These are phyloP conservation scores for Dipus sagitta DNA, from an alignment of 2,797 vertebrate species.

Conservation along the genomic window DNA sequence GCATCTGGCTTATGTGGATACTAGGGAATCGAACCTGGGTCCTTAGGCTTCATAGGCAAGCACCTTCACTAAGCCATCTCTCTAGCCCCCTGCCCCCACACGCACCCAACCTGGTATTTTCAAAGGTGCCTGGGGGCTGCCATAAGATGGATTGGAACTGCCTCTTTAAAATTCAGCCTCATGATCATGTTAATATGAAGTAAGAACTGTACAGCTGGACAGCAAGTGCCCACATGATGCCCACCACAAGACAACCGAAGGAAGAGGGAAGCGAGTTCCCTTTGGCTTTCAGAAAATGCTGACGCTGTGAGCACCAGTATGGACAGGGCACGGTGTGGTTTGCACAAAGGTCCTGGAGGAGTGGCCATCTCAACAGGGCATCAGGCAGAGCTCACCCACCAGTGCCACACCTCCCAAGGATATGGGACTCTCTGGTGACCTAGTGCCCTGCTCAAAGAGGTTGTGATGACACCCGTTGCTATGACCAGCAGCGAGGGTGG, in stretches of 20 bases:
- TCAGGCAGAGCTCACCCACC: neutral
- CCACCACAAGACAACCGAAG: neutral
- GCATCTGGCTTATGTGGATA: no score
- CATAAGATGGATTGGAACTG: neutral
- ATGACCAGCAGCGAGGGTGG: accelerated
- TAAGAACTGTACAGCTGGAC: neutral
- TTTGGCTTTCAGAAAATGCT: neutral
- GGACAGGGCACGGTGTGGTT: accelerated
- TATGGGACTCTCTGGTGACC: accelerated
- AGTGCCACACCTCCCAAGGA: accelerated
- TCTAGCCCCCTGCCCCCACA: no score
- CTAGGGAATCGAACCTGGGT: no score
- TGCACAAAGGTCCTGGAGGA: accelerated
- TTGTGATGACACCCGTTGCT: accelerated
- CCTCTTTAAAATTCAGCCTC: neutral
- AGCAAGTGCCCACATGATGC: neutral
- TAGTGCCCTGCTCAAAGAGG: neutral
- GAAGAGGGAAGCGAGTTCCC: neutral
- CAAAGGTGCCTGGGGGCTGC: neutral
- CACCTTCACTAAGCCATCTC: no score
- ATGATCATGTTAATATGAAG: neutral
- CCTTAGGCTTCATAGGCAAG: no score
- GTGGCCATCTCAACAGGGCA: accelerated
- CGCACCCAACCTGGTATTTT: neutral
- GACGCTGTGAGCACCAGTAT: neutral